These are phyloP conservation scores for Heliornis fulica DNA, from an alignment of 2,113 vertebrate species.

Conservation along the genomic window DNA sequence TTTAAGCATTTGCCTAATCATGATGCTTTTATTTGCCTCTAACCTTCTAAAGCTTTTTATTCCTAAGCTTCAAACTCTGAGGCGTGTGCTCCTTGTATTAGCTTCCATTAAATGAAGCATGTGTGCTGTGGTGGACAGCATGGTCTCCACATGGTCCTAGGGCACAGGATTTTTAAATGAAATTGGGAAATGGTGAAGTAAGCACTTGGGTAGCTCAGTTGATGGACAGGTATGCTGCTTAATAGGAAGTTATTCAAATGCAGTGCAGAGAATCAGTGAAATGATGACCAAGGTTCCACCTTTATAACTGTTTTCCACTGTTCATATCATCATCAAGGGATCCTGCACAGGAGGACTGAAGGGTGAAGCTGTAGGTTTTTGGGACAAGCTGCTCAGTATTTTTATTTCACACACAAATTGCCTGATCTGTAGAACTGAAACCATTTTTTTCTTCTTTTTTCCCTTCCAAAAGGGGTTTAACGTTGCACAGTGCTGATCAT, in stretches of 20 bases:
- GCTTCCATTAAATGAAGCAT: background rate
- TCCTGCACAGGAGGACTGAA: background rate
- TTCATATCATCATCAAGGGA: background rate
- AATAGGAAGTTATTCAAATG: background rate
- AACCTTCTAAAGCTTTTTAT: slow-evolving; percentile 17
- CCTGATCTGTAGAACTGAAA: background rate
- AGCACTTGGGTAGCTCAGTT: background rate
- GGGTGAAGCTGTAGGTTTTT: fast-evolving
- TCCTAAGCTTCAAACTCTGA: background rate
- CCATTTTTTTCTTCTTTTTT: background rate
- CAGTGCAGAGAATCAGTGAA: background rate
- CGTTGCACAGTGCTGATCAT: background rate
- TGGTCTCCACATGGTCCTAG: background rate
- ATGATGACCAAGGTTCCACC: background rate
- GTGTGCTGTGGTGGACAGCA: background rate
- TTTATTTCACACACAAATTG: background rate
- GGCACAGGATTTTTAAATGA: fast-evolving
- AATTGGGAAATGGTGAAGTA: background rate
- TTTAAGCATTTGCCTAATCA: slow-evolving; percentile 17
- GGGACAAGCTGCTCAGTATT: background rate
- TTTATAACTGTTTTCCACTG: background rate
- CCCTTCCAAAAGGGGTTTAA: background rate
- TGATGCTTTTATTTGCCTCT: slow-evolving; percentile 37
- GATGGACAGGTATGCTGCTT: fast-evolving
- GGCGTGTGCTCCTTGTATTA: background rate